Evolutionary conservation across 2,797 vertebrate genomes (phyloP).

Genomic region (Gobio occitaniae): DNA sequence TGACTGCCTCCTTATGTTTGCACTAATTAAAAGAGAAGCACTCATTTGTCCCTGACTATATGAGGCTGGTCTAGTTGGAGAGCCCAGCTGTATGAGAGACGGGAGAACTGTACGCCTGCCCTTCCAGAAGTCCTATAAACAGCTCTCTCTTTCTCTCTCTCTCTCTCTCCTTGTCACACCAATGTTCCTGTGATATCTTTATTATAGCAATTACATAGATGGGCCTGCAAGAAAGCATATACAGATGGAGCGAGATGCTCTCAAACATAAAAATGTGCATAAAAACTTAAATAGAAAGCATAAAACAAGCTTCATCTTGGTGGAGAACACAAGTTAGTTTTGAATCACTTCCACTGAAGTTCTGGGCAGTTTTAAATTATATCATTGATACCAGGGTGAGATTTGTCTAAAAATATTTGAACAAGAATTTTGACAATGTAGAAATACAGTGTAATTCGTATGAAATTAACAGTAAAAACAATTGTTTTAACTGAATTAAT

Average conservation of each 20-base stretch:
- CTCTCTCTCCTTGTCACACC: neutral
- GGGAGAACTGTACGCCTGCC: constrained; percentile 67
- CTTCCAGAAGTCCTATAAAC: constrained; percentile 74
- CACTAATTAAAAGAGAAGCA: constrained; percentile 62
- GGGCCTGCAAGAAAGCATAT: constrained; percentile 38
- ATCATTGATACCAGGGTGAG: neutral
- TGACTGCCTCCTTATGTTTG: constrained; percentile 76
- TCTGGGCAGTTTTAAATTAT: neutral
- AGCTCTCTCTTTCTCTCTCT: constrained; percentile 27
- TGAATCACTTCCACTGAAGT: neutral
- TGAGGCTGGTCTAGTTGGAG: constrained; percentile 42
- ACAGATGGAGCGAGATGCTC: constrained; percentile 32
- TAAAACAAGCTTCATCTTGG: constrained; percentile 16
- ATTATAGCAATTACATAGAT: constrained; percentile 62
- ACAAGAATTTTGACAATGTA: neutral
- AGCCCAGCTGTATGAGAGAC: constrained; percentile 60
- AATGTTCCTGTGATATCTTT: constrained; percentile 54
- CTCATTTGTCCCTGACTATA: constrained; percentile 58
- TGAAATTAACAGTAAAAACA: neutral
- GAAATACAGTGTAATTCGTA: neutral
- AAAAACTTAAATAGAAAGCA: constrained; percentile 39
- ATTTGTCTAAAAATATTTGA: neutral
- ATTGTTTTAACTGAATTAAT: neutral
- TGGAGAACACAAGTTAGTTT: constrained; percentile 7
- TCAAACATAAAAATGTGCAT: constrained; percentile 50